Evolutionary conservation across 2,888 invertebrate species (phyloP), one percentile per base, ranked within the genome.

Genomic region (Drosophila mimica): DNA sequence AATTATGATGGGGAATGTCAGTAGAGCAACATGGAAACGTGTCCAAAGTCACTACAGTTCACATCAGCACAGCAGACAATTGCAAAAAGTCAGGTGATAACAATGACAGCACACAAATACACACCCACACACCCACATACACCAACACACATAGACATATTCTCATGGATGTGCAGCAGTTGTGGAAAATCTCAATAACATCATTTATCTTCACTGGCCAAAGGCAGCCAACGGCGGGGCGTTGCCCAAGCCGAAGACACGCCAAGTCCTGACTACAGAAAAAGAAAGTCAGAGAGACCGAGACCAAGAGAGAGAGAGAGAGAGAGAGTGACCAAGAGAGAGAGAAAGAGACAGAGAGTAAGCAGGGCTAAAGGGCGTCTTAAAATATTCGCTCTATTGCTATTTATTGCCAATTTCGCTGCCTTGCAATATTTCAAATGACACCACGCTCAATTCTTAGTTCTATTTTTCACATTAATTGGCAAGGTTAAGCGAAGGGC

Each of bases 391-490:
- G 63, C 56, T 68, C 58, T 70, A 62, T 71, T 58, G 80, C 72
- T 77, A 83, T 85, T 85, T 89, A 88, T 85, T 88, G 88, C 68
- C 69, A 59, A 74, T 70, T 74, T 82, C 59, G 62, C 60, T 71
- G 67, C 33, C 58, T 67, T 53, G 67, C 52, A 36, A 75, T 69
- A 68, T 73, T 63, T 78, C 58, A 74, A 48, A 66, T 38, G 48
- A 57, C 31, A 63, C 28, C 61, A 40, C 30, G 57, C 36, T 20
- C 36, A 59, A 59, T 51, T 65, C 34, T 60, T 48, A 61, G 61
- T 66, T 70, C 83, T 76, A 76, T 83, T 76, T 89, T 74, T 88
- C 90, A 89, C 81, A 78, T 88, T 86, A 89, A 86, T 89, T 85
- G 88, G 86, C 84, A 85, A 76, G 89, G 84, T 82, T 88, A 89